Evolutionary conservation across 2,113 vertebrate species (phyloP).

Genomic region (Notechis scutatus): DNA sequence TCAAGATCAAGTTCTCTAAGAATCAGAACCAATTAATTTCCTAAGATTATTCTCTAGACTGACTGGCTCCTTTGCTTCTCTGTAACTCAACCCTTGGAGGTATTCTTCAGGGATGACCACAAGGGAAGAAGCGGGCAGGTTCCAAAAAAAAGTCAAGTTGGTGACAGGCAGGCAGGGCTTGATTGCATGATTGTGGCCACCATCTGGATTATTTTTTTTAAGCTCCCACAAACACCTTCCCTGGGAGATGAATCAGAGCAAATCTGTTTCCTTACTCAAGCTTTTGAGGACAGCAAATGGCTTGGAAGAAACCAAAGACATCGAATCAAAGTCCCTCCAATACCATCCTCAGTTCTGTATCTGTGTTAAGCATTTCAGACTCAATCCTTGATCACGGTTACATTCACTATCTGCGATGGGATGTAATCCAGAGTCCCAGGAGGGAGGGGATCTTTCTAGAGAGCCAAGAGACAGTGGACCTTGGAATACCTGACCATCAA

Average conservation of each 20-base stretch:
- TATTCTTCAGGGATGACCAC: background rate
- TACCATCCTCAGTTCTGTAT: background rate
- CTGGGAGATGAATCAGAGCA: background rate
- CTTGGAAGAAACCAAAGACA: background rate
- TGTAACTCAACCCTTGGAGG: background rate
- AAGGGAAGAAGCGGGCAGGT: background rate
- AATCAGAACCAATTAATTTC: background rate
- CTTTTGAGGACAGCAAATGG: background rate
- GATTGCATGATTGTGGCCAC: background rate
- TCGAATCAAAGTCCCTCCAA: background rate
- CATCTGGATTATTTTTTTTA: background rate
- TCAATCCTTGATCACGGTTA: background rate
- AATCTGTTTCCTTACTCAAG: background rate
- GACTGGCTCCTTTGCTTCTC: background rate
- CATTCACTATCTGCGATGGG: background rate
- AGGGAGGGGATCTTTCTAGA: too few species aligned
- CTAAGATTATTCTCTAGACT: background rate
- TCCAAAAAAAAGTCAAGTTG: background rate
- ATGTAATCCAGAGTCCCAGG: too few species aligned
- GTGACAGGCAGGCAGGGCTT: background rate
- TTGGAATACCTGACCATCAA: too few species aligned
- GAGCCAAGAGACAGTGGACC: too few species aligned
- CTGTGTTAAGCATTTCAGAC: background rate
- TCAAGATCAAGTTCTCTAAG: background rate
- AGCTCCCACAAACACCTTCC: background rate